Conservation (phyloP, 2,113 vertebrate species). For the Rhipidura dahli region DNA sequence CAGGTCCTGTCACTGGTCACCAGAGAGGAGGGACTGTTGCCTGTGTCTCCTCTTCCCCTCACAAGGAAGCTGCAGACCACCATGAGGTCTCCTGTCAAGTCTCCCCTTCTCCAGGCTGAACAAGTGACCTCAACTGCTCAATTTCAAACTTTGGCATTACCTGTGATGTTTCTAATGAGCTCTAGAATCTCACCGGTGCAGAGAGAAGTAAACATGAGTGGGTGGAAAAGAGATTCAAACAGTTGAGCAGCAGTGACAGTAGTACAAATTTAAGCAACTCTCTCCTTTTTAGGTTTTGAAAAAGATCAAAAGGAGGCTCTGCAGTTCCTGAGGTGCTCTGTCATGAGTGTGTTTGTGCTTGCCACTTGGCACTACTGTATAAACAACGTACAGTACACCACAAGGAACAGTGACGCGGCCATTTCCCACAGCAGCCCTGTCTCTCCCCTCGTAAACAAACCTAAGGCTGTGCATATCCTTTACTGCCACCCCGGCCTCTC, state of each 20-base stretch:
- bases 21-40: not conserved
- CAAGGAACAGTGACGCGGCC: not conserved
- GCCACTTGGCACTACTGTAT: not conserved
- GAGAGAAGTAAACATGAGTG: not conserved
- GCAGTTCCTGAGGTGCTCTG: not conserved
- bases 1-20: not conserved
- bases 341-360: not conserved
- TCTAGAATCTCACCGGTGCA: not conserved
- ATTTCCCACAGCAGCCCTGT: conserved; percentile 25
- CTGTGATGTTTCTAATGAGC: not conserved
- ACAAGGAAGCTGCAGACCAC: not conserved
- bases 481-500: not conserved
- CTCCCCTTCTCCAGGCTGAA: not conserved
- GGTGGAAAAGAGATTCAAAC: not conserved
- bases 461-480: not conserved
- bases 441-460: conserved; percentile 22
- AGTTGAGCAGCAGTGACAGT: not conserved
- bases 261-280: not conserved
- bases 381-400: not conserved
- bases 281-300: not conserved
- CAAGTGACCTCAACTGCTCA: not conserved
- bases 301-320: not conserved
- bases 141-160: not conserved
- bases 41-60: not conserved
- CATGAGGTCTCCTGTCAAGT: not conserved